Conservation (phyloP, 2,113 vertebrate species). For the Amphiprion ocellaris region DNA sequence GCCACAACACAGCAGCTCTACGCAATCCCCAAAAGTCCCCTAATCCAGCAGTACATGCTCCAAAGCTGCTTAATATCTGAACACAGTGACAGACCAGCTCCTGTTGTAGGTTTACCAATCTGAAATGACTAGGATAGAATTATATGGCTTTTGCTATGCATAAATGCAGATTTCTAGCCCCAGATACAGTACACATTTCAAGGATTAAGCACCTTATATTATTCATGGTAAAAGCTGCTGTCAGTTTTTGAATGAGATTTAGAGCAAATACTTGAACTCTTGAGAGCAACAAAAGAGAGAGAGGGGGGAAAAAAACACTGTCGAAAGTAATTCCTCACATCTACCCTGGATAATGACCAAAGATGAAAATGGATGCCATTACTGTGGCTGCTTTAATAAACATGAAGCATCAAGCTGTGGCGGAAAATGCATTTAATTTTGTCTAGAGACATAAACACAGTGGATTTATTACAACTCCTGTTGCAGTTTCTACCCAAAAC, state of each 20-base stretch:
- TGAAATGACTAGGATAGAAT: slow-evolving; percentile 9
- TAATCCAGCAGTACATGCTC: slow-evolving; percentile 65
- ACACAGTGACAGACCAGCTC: slow-evolving; percentile 30
- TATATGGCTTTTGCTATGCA: slow-evolving; percentile 40
- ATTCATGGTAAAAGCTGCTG: slow-evolving; percentile 21
- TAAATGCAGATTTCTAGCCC: slow-evolving; percentile 47
- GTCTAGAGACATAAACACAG: slow-evolving; percentile 8
- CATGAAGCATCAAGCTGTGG: slow-evolving; percentile 35
- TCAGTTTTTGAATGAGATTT: slow-evolving; percentile 12
- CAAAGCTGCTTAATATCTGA: slow-evolving; percentile 77
- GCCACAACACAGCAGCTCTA: slow-evolving; percentile 47
- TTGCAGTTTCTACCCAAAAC: slow-evolving; percentile 15
- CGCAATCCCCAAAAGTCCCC: slow-evolving; percentile 58
- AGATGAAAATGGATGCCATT: slow-evolving; percentile 42
- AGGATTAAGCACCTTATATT: slow-evolving; percentile 32
- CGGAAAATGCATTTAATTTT: slow-evolving; percentile 21
- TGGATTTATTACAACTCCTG: slow-evolving; percentile 31
- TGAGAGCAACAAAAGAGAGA: slow-evolving; percentile 5
- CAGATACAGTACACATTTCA: slow-evolving; percentile 23
- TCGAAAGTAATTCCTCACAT: slow-evolving; percentile 19
- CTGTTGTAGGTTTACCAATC: slow-evolving; percentile 44
- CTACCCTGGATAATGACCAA: slow-evolving; percentile 41
- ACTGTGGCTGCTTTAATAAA: slow-evolving; percentile 35
- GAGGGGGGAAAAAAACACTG: not conserved
- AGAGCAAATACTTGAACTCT: slow-evolving; percentile 17